Base-by-base conservation (phyloP, 1,140 invertebrate genomes). In the Euura saliciscinereae region DNA sequence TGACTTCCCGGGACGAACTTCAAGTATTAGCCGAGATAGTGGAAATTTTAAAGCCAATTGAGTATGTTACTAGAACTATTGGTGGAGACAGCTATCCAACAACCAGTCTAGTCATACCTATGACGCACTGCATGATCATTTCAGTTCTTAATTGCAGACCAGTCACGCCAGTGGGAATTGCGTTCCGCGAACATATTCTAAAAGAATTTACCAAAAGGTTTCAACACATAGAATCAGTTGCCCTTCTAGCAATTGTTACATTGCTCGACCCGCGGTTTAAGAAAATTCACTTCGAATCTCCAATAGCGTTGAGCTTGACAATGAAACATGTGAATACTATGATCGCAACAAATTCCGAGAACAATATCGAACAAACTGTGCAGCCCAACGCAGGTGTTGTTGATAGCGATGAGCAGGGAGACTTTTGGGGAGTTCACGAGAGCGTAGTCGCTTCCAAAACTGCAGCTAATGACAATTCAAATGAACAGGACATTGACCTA, bases 51-150 rank as follows among this genome's bases (percentile, higher is more conserved):
- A 69, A 80, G 70, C 82, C 82, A 1, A 42, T 86, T 3, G 82
- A 85, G 79, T 78, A 78, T 71, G 84, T 81, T 5, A 88, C 83
- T 2, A 85, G 78, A 59, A 84, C 86, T 80, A 74, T 87, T 1
- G 86, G 83, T 44, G 83, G 82, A 1, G 82, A 86, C 77, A 80
- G 82, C 71, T 88, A 88, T 75, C 81, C 79, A 59, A 81, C 86
- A n/a, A 82, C 78, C 13, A 85, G 84, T 66, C 84, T 84, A 71
- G 71, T 85, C 1, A 87, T 88, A 64, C 84, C 86, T 45, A 75
- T 87, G 71, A 75, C 87, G 11, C 78, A 78, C 67, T 84, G 81
- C 71, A 75, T 86, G 44, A 44, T 80, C 65, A 82, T 72, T 43
- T 82, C 83, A 78, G 44, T 86, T 6, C 70, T 74, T 66, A 74